Evolutionary conservation across 2,888 invertebrate species (phyloP), one percentile per base, ranked within the genome.

Genomic region (Patella ulyssiponensis): DNA sequence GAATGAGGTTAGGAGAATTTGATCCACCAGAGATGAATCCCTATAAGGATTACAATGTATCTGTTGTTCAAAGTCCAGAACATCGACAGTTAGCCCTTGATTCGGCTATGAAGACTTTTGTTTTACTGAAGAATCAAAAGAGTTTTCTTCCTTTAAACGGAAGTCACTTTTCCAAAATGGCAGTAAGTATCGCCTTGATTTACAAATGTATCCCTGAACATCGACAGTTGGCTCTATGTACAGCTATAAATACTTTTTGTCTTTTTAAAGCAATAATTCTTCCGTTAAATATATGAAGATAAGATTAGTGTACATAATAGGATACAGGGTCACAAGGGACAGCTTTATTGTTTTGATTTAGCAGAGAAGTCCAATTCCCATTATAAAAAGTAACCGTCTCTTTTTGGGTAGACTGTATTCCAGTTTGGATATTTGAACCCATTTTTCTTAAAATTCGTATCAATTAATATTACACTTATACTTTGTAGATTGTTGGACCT

Each of bases 401-500:
- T 33, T 33, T 33, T 33, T 3, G 4, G 33, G 33, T 3, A 33
- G 33, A 0, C 4, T 33, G 33, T 33, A 33, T 33, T 33, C 33
- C 2, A 33, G 33, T 33, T 33, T 33, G 33, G 4, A 33, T 33
- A 33, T 33, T 33, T 33, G 33, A 33, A 33, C 33, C 4, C 33
- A 12, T 53, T 33, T 71, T 27, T 27, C 20, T 17, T 9, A 64
- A 7, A 7, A 9, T 12, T 20, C 11, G 11, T n/a, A 33, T 27
- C 11, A 71, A 71, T 27, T 11, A 5, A 27, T 71, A 27, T 33
- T 33, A n/a, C 17, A 7, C 7, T 15, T 71, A 17, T 12, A 33
- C 5, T 4, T 71, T 73, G 11, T 80, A 90, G 90, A 79, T 90
- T 54, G 82, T 90, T 74, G 90, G 90, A 11, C 90, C 90, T 11